phyloP scores from a whole-genome alignment of 2,797 vertebrate genomes.

The Sebastes diploproa region DNA sequence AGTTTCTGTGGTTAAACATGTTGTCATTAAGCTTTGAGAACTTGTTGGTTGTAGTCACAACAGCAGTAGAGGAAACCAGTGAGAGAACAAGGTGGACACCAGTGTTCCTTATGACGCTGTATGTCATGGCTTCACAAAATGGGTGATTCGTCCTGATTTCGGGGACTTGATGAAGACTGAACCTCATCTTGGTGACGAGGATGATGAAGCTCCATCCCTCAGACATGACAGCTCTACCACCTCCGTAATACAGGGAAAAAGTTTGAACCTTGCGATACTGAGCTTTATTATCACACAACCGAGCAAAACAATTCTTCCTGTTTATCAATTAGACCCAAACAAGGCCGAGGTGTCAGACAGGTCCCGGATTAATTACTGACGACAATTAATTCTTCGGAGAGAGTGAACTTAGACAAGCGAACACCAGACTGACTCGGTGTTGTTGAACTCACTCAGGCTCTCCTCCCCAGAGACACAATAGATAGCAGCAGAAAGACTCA shows the following conservation, averaged over 20 bases:
- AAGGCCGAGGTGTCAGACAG: constrained; percentile 47
- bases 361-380: constrained; percentile 57
- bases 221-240: background rate
- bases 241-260: background rate
- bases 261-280: background rate
- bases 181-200: background rate
- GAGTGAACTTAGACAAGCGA: constrained; percentile 47
- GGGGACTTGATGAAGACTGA: background rate
- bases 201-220: background rate
- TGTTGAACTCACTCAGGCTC: constrained; percentile 22
- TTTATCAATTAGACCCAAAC: constrained; percentile 47
- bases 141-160: background rate
- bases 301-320: constrained; percentile 49
- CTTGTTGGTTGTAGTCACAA: background rate
- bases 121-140: background rate
- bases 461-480: constrained; percentile 37
- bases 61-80: background rate
- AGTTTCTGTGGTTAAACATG: background rate
- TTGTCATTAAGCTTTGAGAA: background rate
- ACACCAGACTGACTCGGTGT: constrained; percentile 25
- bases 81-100: background rate
- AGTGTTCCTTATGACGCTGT: background rate
- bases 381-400: constrained; percentile 51
- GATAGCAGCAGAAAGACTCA: constrained; percentile 27
- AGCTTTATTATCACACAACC: constrained; percentile 22